Base-by-base conservation (phyloP, 2,888 invertebrate genomes). In the Leptogaster cylindrica region DNA sequence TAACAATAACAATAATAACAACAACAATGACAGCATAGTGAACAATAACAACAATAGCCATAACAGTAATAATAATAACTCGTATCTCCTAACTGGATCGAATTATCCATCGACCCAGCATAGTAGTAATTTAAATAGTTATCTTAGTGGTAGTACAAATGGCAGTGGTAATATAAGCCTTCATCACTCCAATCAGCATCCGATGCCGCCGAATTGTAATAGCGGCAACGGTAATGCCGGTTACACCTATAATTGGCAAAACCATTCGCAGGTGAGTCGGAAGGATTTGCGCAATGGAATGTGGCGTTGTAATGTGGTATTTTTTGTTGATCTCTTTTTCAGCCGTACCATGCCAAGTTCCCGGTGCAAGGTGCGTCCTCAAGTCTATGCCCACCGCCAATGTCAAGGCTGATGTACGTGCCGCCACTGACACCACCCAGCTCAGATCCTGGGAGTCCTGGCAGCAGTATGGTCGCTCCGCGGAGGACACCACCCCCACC, bases 401-500 rank as follows among this genome's bases (percentile, higher is more conserved):
- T 84, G 79, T 83, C 86, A 69, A 82, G 88, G 77, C 81, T 88
- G 72, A 87, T 91, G 84, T 92, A 92, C 82, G 91, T 90, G 79
- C 90, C 92, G 41, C 93, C 93, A 41, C 82, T 93, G 75, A 93
- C 93, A 72, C 93, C 93, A 41, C 93, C 93, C 72, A 91, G 90
- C 78, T 93, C 93, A 66, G 93, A 93, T 78, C 93, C 93, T 69
- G 93, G 92, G 71, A 91, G 91, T 74, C 91, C 92, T 8, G 89
- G 89, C 70, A 88, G 88, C 79, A 84, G 88, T 69, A 83, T 87
- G 82, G 87, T 85, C 68, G 86, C 88, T 70, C 87, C 84, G 70
- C 82, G 90, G 67, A 84, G 90, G 75, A 88, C 90, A 67, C 90
- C 91, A 68, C 91, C 91, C 69, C 91, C 91, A 63, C 91, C 91